These are phyloP conservation scores for Neodiprion virginianus DNA, from an alignment of 1,140 invertebrate species.

Conservation along the genomic window DNA sequence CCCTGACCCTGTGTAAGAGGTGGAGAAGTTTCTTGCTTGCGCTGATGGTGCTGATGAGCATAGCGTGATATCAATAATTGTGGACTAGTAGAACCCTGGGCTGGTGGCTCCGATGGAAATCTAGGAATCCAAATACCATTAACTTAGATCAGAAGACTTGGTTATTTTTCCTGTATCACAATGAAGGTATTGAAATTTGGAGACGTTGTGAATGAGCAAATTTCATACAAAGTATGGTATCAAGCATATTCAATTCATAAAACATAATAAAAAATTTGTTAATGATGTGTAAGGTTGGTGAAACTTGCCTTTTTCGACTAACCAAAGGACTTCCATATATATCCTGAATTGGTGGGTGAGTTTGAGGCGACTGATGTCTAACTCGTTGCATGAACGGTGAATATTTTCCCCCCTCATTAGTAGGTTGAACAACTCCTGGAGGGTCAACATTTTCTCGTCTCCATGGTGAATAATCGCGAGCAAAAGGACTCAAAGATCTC, in stretches of 20 bases:
- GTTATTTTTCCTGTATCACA: background rate
- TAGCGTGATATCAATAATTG: slow-evolving; percentile 56
- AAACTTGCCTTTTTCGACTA: slow-evolving; percentile 55
- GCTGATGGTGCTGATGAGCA: slow-evolving; percentile 51
- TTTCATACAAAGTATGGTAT: background rate
- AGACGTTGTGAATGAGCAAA: background rate
- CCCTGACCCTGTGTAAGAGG: slow-evolving; percentile 36
- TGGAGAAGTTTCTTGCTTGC: slow-evolving; percentile 50
- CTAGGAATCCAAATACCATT: slow-evolving; percentile 31
- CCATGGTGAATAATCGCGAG: slow-evolving; percentile 59
- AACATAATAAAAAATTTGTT: background rate
- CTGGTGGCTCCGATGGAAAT: slow-evolving; percentile 56
- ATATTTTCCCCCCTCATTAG: slow-evolving; percentile 47
- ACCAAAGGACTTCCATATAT: slow-evolving; percentile 58
- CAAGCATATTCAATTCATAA: slow-evolving; percentile 10
- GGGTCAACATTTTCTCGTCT: slow-evolving; percentile 59
- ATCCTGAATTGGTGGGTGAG: slow-evolving; percentile 47
- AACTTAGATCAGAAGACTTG: background rate
- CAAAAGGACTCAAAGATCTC: slow-evolving; percentile 56
- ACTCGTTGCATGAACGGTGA: slow-evolving; percentile 51
- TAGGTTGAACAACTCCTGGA: slow-evolving; percentile 51
- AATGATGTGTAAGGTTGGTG: background rate
- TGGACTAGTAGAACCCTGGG: slow-evolving; percentile 52
- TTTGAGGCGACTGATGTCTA: slow-evolving; percentile 43
- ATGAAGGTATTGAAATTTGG: background rate